Percentiles rank a stretch among this genome's conserved stretches.
These are phyloP conservation scores for Sinocyclocheilus grahami DNA, from an alignment of 2,113 vertebrate species.

Conservation along the genomic window DNA sequence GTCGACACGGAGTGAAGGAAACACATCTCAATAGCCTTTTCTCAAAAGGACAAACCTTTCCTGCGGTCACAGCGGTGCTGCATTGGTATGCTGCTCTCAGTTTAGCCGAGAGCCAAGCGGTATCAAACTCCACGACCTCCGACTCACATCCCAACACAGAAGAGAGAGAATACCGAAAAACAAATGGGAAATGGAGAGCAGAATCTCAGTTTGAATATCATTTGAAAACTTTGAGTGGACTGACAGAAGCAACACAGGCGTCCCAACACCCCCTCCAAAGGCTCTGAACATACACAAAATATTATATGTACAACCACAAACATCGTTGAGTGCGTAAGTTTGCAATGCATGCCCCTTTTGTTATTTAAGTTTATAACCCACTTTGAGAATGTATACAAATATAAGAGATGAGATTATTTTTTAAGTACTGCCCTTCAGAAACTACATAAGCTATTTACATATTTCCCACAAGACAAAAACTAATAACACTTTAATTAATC, in stretches of 20 bases:
- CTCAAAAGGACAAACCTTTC: conserved; percentile 74
- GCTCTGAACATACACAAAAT: neutral
- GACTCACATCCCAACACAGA: conserved; percentile 16
- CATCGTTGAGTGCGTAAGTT: neutral
- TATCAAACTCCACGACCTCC: conserved; percentile 24
- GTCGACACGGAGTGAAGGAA: neutral
- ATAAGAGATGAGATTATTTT: neutral
- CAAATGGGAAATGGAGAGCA: neutral
- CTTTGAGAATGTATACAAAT: neutral
- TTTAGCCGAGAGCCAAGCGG: conserved; percentile 60
- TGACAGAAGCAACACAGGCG: neutral
- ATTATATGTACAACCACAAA: neutral
- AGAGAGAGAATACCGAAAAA: neutral
- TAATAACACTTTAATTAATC: neutral
- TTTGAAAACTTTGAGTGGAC: neutral
- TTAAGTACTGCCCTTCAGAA: neutral
- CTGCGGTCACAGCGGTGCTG: conserved; percentile 52
- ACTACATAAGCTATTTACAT: neutral
- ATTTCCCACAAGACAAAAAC: neutral
- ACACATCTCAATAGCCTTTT: neutral
- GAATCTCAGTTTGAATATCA: neutral
- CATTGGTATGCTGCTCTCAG: conserved; percentile 73
- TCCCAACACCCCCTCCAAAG: neutral
- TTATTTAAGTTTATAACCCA: neutral
- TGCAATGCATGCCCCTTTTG: neutral